Evolutionary conservation across 1,140 invertebrate species (phyloP).

Genomic region (Platorchestia sp.): DNA sequence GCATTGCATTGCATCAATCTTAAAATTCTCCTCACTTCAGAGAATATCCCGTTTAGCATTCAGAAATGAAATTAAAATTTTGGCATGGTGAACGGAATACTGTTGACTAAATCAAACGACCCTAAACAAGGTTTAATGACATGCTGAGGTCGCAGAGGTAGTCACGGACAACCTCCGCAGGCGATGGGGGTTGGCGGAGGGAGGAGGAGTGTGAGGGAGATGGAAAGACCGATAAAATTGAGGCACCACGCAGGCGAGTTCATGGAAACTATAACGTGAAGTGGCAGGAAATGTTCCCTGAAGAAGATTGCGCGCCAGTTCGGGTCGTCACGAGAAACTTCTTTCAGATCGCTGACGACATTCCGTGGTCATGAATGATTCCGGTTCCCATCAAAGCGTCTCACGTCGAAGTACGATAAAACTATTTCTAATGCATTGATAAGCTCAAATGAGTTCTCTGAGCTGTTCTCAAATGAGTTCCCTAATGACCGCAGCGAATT

Average conservation of each 20-base stretch:
- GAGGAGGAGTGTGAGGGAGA: not conserved
- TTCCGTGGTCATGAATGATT: not conserved
- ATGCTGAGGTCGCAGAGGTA: not conserved
- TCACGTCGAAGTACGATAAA: too few species aligned
- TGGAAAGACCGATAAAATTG: not conserved
- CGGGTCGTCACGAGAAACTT: not conserved
- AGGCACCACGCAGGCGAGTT: not conserved
- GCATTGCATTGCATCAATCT: not conserved
- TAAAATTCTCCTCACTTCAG: not conserved
- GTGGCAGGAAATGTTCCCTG: not conserved
- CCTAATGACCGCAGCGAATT: not conserved
- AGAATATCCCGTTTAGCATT: not conserved
- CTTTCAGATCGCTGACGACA: not conserved
- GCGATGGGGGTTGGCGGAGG: not conserved
- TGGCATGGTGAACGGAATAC: not conserved
- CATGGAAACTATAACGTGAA: not conserved
- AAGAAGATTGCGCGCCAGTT: not conserved
- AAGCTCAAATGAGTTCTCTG: not conserved
- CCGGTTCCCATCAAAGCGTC: not conserved
- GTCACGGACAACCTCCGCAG: not conserved
- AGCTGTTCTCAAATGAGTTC: not conserved
- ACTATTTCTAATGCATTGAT: not conserved
- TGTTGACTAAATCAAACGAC: not conserved
- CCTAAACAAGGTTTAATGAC: not conserved
- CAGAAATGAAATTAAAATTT: not conserved